phyloP scores from a whole-genome alignment of 2,797 vertebrate species.

The Epinephelus coioides region DNA sequence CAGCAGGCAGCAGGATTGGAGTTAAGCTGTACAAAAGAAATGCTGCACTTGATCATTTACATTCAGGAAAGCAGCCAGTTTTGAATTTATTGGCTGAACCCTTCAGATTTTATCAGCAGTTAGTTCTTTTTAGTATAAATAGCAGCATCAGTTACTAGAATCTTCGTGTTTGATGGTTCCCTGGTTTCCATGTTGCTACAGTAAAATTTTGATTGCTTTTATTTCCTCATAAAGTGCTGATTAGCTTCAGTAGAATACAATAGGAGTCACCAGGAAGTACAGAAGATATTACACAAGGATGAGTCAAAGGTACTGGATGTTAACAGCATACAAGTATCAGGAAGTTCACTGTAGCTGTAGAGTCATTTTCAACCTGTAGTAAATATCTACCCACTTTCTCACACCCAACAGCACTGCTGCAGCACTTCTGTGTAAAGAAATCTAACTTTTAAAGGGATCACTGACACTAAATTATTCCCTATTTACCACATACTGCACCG shows the following conservation, averaged over 20 bases:
- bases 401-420: not conserved
- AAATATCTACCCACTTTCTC: not conserved
- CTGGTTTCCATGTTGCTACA: not conserved
- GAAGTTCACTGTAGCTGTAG: not conserved
- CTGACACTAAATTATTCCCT: not conserved
- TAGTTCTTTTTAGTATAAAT: no score
- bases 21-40: not conserved
- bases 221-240: not conserved
- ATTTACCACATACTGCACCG: not conserved
- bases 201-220: not conserved
- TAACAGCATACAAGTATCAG: not conserved
- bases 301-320: not conserved
- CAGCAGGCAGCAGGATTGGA: not conserved
- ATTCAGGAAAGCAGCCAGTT: not conserved
- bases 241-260: not conserved
- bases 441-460: no score
- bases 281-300: not conserved
- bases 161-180: not conserved
- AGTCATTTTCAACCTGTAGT: not conserved
- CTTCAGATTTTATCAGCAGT: no score
- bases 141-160: not conserved
- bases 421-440: not conserved
- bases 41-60: not conserved
- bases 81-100: not conserved
- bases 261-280: not conserved